Conservation (phyloP, 2,888 invertebrate genomes). For the Allolobophora icterica region DNA sequence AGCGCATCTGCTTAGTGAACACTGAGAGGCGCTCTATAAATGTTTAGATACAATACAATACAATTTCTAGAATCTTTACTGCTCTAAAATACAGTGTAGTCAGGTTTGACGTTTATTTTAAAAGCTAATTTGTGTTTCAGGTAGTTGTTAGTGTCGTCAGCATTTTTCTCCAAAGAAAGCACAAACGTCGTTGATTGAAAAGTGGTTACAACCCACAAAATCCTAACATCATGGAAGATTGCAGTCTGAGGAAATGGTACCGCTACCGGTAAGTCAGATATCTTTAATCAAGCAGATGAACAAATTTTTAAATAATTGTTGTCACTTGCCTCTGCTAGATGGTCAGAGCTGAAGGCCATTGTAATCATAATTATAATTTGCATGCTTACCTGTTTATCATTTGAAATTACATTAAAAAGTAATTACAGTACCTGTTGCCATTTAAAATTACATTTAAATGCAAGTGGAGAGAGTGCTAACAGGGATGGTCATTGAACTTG, state of each 20-base stretch:
- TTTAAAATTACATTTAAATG: background rate
- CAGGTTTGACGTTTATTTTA: background rate
- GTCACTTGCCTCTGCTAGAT: background rate
- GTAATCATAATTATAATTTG: background rate
- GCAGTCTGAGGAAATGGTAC: background rate
- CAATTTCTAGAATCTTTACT: too few species aligned
- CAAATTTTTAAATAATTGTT: background rate
- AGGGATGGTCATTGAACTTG: background rate
- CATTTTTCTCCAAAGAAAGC: background rate
- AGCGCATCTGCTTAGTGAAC: too few species aligned
- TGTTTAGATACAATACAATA: too few species aligned
- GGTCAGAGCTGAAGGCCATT: background rate
- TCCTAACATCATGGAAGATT: slow-evolving; percentile 17
- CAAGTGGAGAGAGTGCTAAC: background rate
- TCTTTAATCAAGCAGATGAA: background rate
- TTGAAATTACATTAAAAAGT: background rate
- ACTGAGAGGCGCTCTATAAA: too few species aligned
- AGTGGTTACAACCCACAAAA: background rate
- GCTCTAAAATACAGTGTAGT: background rate
- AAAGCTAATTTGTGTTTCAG: background rate
- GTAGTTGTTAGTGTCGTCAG: background rate
- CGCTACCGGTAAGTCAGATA: background rate
- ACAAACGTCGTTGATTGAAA: background rate
- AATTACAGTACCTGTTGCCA: background rate
- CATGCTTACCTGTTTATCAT: background rate